Conservation (phyloP, 1,140 invertebrate species). For the Drosophila sulfurigaster region DNA sequence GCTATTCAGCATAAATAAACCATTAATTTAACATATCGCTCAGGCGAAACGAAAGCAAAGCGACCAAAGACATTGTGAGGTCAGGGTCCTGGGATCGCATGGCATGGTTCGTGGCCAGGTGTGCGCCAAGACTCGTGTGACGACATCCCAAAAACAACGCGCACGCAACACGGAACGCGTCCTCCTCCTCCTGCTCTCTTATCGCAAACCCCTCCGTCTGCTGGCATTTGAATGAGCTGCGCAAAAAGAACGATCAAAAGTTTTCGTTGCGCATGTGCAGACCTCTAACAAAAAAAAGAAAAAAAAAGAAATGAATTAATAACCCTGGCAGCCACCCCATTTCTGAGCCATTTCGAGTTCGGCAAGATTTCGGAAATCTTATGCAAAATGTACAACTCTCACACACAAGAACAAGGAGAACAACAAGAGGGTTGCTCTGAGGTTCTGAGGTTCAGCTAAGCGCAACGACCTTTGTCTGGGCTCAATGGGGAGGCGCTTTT, state of each 20-base stretch:
- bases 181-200: not conserved
- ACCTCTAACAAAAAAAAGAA: slow-evolving; percentile 1
- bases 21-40: slow-evolving; percentile 77
- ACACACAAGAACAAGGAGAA: not conserved
- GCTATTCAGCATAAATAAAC: slow-evolving; percentile 64
- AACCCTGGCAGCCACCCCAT: slow-evolving; percentile 59
- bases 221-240: slow-evolving; percentile 29
- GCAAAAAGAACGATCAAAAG: slow-evolving; percentile 75
- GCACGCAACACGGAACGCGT: slow-evolving; percentile 46
- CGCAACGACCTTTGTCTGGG: slow-evolving; percentile 73
- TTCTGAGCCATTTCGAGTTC: slow-evolving; percentile 14
- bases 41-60: slow-evolving; percentile 58
- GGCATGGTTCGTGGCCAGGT: slow-evolving; percentile 74
- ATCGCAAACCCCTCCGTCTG: slow-evolving; percentile 5
- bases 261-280: slow-evolving; percentile 67
- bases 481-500: slow-evolving; percentile 51
- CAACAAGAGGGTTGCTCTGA: slow-evolving; percentile 45
- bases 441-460: slow-evolving; percentile 62
- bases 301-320: too few species aligned
- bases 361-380: slow-evolving; percentile 48
- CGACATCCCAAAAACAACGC: slow-evolving; percentile 21
- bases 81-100: slow-evolving; percentile 56
- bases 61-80: slow-evolving; percentile 37
- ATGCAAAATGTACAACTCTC: slow-evolving; percentile 52
- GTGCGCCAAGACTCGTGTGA: slow-evolving; percentile 75